Conservation (phyloP, 2,888 invertebrate species). For the Phrixothrix hirtus region DNA sequence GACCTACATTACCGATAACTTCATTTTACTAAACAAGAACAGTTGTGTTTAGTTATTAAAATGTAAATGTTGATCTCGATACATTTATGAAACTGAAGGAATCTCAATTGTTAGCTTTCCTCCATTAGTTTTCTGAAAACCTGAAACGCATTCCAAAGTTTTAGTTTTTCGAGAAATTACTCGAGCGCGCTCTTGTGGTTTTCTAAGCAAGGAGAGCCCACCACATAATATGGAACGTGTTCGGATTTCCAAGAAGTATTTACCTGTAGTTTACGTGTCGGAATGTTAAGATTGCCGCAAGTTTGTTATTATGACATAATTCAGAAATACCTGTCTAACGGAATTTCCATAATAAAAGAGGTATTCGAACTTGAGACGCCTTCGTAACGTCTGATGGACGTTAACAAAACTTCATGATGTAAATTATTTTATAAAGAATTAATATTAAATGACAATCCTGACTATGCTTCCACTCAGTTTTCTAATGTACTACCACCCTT, state of each 20-base stretch:
- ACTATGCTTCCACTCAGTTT: slow-evolving; percentile 2
- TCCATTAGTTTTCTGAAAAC: background rate
- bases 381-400: slow-evolving; percentile 15
- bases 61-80: too few species aligned
- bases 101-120: background rate
- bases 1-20: slow-evolving; percentile 6
- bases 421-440: background rate
- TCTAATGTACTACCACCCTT: background rate
- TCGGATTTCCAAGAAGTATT: slow-evolving; percentile 31
- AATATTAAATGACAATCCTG: background rate
- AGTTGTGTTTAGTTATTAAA: too few species aligned
- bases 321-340: slow-evolving; percentile 25
- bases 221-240: slow-evolving; percentile 32
- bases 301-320: slow-evolving; percentile 33
- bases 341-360: slow-evolving; percentile 30
- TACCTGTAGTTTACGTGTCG: slow-evolving; percentile 29
- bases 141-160: slow-evolving; percentile 13
- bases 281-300: slow-evolving; percentile 32
- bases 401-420: slow-evolving; percentile 16
- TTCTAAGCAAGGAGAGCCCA: slow-evolving; percentile 11
- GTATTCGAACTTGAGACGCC: slow-evolving; percentile 22
- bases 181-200: slow-evolving; percentile 20
- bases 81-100: too few species aligned
- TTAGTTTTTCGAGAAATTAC: slow-evolving; percentile 15
- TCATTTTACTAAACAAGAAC: too few species aligned